Evolutionary conservation across 2,888 invertebrate species (phyloP).

Genomic region (Phania funesta): DNA sequence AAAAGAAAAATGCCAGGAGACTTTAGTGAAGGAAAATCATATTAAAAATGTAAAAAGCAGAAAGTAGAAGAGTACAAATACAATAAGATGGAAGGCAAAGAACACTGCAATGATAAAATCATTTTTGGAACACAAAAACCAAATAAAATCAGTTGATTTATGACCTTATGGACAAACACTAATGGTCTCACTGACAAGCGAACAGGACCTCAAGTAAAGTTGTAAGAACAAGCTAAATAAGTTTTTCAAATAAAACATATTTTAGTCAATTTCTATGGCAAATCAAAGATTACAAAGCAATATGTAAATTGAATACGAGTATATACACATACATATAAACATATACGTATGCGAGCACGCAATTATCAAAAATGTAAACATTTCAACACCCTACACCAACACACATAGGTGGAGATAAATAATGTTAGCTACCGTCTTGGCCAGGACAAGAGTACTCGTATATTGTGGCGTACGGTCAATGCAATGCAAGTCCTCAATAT

Average conservation of each 20-base stretch:
- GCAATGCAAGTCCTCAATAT: no score
- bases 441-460: no score
- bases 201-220: slow-evolving; percentile 2
- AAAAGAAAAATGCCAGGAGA: slow-evolving; percentile 50
- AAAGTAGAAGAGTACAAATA: neutral
- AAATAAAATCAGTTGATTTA: slow-evolving; percentile 53
- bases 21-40: slow-evolving; percentile 12
- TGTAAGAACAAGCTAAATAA: slow-evolving; percentile 10
- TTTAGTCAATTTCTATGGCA: neutral
- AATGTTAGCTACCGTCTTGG: no score
- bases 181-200: slow-evolving; percentile 38
- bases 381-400: no score
- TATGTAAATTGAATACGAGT: no score
- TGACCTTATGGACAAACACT: slow-evolving; percentile 47
- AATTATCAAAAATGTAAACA: no score
- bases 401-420: no score
- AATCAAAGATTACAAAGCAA: neutral
- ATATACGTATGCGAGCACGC: no score
- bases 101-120: no score
- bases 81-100: neutral
- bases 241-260: neutral
- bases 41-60: slow-evolving; percentile 9
- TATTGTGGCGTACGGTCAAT: no score
- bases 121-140: slow-evolving; percentile 21
- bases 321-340: no score